Evolutionary conservation across 2,797 vertebrate genomes (phyloP).

Genomic region (Eulemur albifrons): DNA sequence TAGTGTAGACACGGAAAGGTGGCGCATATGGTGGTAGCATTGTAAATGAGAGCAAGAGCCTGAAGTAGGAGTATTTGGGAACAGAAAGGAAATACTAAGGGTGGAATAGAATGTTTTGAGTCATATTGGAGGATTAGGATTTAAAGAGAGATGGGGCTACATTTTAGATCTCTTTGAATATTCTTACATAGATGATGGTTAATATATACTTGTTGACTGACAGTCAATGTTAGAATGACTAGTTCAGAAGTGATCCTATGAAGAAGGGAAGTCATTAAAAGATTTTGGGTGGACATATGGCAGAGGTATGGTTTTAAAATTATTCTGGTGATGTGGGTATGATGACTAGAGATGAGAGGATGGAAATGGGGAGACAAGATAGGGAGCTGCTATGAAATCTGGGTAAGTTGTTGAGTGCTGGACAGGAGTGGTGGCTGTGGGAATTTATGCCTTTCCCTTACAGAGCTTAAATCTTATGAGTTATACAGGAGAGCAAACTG

Average conservation of each 20-base stretch:
- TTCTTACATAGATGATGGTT: not conserved
- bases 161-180: not conserved
- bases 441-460: not conserved
- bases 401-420: not conserved
- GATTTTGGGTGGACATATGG: not conserved
- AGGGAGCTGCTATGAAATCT: not conserved
- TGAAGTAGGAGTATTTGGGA: not conserved
- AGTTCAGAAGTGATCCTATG: not conserved
- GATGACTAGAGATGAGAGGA: not conserved
- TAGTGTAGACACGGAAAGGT: not conserved
- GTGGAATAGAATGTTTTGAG: conserved; percentile 13
- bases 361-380: not conserved
- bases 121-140: not conserved
- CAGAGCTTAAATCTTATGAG: not conserved
- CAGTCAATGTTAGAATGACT: not conserved
- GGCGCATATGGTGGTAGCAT: not conserved
- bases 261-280: not conserved
- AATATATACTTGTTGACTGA: not conserved
- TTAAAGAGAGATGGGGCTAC: not conserved
- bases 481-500: not conserved
- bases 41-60: not conserved
- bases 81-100: not conserved
- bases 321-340: not conserved
- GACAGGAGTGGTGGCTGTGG: not conserved
- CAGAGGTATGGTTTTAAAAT: not conserved